Conservation (phyloP, 2,888 invertebrate genomes). For the Choreutis nemorana region DNA sequence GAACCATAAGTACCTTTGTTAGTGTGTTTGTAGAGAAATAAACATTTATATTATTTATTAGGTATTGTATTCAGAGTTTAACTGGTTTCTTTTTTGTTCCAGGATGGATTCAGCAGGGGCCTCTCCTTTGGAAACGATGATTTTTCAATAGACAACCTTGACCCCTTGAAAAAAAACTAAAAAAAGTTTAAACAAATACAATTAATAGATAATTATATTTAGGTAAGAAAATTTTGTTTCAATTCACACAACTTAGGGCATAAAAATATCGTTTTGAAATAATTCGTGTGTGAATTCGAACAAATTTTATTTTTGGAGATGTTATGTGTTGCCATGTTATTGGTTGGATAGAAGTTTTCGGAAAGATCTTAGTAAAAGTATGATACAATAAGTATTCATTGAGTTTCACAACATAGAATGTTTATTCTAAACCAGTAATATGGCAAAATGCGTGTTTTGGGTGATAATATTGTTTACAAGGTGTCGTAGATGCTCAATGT, state of each 20-base stretch:
- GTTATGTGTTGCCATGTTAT: constrained; percentile 51
- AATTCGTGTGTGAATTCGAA: constrained; percentile 38
- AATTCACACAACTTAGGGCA: constrained; percentile 11
- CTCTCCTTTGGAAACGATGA: constrained; percentile 90
- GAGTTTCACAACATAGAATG: too few species aligned
- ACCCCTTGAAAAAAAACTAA: constrained; percentile 85
- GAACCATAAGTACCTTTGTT: too few species aligned
- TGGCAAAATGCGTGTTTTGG: constrained; percentile 20
- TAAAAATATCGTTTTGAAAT: constrained; percentile 21
- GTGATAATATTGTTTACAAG: constrained; percentile 17
- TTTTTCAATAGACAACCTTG: constrained; percentile 92
- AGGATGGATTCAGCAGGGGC: constrained; percentile 92
- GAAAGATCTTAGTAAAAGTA: too few species aligned
- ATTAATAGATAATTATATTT: constrained; percentile 25
- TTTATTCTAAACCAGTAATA: constrained; percentile 21
- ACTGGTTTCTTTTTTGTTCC: too few species aligned
- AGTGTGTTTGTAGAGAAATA: too few species aligned
- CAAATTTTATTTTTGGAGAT: constrained; percentile 19
- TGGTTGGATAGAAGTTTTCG: too few species aligned
- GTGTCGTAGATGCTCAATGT: constrained; percentile 44
- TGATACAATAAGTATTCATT: too few species aligned
- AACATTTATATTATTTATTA: too few species aligned
- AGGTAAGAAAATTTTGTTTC: constrained; percentile 14
- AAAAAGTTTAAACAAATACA: constrained; percentile 13
- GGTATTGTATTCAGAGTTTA: too few species aligned